Percentiles rank a stretch among this genome's conserved stretches.
Evolutionary conservation across 1,140 invertebrate species (phyloP).

Genomic region (Macrobrachium rosenbergii): DNA sequence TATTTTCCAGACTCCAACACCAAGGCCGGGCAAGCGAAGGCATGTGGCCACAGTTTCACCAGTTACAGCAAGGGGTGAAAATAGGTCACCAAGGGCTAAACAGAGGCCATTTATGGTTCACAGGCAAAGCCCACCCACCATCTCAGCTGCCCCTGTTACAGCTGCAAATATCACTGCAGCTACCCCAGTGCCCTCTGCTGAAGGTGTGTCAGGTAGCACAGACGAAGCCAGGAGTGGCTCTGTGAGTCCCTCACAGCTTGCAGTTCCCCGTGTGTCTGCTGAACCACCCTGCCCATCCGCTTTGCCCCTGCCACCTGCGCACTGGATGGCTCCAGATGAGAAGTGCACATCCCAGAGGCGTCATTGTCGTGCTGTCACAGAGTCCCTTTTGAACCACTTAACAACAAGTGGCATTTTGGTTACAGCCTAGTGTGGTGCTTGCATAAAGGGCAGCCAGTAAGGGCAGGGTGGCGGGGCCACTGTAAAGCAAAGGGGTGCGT

Average conservation of each 20-base stretch:
- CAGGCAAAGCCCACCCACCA: slow-evolving; percentile 47
- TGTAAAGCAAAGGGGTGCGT: slow-evolving; percentile 40
- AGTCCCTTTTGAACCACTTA: slow-evolving; percentile 53
- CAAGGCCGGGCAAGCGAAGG: slow-evolving; percentile 54
- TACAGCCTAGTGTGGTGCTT: slow-evolving; percentile 55
- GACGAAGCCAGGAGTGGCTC: slow-evolving; percentile 46
- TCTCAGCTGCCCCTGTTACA: slow-evolving; percentile 41
- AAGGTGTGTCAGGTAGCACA: too few species aligned
- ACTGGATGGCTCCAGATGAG: slow-evolving; percentile 52
- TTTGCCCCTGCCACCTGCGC: slow-evolving; percentile 57
- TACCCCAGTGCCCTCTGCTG: slow-evolving; percentile 20
- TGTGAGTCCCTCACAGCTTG: slow-evolving; percentile 59
- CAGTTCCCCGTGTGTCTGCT: slow-evolving; percentile 61
- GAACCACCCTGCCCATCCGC: slow-evolving; percentile 62
- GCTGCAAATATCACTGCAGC: slow-evolving; percentile 13
- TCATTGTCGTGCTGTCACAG: slow-evolving; percentile 56
- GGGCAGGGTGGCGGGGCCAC: slow-evolving; percentile 58
- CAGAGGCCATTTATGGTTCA: slow-evolving; percentile 36
- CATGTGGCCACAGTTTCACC: slow-evolving; percentile 52
- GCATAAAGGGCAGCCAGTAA: slow-evolving; percentile 37
- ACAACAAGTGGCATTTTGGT: slow-evolving; percentile 56
- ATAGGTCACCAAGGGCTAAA: slow-evolving; percentile 57
- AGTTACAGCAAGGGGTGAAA: slow-evolving; percentile 54
- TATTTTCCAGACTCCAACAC: slow-evolving; percentile 32
- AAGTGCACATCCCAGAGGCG: slow-evolving; percentile 47